phyloP scores from a whole-genome alignment of 1,140 invertebrate species.

The Oncopodura yosiiana region DNA sequence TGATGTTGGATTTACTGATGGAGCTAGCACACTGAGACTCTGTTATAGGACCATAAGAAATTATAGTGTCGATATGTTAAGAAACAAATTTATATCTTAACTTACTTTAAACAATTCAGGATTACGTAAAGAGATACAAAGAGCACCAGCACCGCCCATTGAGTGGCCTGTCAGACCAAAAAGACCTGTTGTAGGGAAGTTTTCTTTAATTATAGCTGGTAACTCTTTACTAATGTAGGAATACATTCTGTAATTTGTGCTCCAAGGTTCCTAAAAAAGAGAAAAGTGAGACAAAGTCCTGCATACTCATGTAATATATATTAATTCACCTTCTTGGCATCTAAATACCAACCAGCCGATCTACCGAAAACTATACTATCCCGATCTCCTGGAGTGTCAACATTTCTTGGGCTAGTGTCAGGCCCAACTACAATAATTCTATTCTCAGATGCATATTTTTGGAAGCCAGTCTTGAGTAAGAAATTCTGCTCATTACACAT shows the following conservation, averaged over 20 bases:
- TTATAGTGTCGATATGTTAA: no score
- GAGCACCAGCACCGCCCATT: slow-evolving; percentile 94
- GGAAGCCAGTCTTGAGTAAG: slow-evolving; percentile 79
- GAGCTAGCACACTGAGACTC: no score
- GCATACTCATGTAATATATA: no score
- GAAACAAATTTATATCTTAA: no score
- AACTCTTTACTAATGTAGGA: slow-evolving; percentile 87
- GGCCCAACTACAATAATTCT: slow-evolving; percentile 77
- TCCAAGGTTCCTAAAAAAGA: slow-evolving; percentile 82
- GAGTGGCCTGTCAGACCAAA: slow-evolving; percentile 42
- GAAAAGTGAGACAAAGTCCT: no score
- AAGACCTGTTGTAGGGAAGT: slow-evolving; percentile 52
- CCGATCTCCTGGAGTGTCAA: slow-evolving; percentile 51
- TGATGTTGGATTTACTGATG: slow-evolving; percentile 77
- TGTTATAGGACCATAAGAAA: no score
- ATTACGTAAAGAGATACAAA: slow-evolving; percentile 83
- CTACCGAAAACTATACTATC: slow-evolving; percentile 79
- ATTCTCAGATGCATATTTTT: slow-evolving; percentile 71
- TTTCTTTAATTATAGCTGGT: slow-evolving; percentile 58
- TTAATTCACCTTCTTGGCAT: no score
- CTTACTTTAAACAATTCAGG: slow-evolving; percentile 76
- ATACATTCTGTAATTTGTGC: slow-evolving; percentile 89
- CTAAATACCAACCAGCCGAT: slow-evolving; percentile 90
- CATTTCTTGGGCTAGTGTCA: slow-evolving; percentile 81
- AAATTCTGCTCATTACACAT: slow-evolving; percentile 95